phyloP scores from a whole-genome alignment of 2,113 vertebrate species.

The Lonchura striata region DNA sequence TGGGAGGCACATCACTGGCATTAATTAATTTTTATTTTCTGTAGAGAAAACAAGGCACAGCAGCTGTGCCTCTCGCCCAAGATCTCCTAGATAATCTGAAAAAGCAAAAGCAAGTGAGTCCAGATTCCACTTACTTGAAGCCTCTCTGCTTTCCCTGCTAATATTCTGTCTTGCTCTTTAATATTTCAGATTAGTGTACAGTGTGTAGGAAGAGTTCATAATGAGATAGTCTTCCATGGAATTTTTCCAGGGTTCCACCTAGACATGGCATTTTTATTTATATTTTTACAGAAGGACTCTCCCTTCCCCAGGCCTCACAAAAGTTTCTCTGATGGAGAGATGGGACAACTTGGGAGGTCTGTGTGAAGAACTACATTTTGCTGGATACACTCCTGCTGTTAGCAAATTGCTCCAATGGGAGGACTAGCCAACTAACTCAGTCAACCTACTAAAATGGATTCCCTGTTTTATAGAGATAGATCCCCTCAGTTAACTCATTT shows the following conservation, averaged over 20 bases:
- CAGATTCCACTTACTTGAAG: not conserved
- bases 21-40: not conserved
- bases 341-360: conserved; percentile 69
- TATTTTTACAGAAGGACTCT: conserved; percentile 53
- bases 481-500: conserved; percentile 9
- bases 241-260: conserved; percentile 63
- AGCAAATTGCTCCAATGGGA: conserved; percentile 64
- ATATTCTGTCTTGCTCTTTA: not conserved
- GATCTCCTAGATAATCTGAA: not conserved
- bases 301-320: conserved; percentile 50
- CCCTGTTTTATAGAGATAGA: conserved; percentile 26
- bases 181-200: conserved; percentile 1
- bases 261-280: conserved; percentile 55
- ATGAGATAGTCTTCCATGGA: conserved; percentile 45
- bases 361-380: conserved; percentile 44
- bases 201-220: not conserved
- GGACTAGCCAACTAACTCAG: conserved; percentile 38
- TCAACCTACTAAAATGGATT: conserved; percentile 48
- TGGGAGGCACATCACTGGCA: not conserved
- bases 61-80: not conserved
- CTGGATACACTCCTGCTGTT: conserved; percentile 64
- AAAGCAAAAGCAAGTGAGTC: not conserved
- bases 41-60: not conserved
- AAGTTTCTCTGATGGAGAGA: conserved; percentile 56
- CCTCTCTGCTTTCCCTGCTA: not conserved